Evolutionary conservation across 2,888 invertebrate genomes (phyloP), one percentile per base, ranked within the genome.

Genomic region (Pilophorus perplexus): DNA sequence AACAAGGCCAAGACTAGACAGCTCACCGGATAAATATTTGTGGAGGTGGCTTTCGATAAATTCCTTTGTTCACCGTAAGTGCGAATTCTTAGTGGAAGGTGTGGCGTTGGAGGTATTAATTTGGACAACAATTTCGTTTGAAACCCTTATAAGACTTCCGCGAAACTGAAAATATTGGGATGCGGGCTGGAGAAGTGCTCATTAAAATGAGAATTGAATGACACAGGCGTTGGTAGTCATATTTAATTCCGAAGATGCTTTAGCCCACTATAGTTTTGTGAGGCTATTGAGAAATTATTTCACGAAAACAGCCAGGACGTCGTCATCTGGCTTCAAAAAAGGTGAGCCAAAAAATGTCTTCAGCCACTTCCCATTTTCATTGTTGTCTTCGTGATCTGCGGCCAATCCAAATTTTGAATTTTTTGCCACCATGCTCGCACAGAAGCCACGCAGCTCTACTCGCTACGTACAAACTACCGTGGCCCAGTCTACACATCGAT

Each of bases 311-410:
- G 33, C 33, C 33, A 6, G 6, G 33, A 33, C 33, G 33, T n/a
- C n/a, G n/a, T 33, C 33, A 8, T 33, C 33, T 33, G 33, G 33
- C 33, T 33, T 33, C 33, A 33, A 33, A 33, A 33, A 33, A 33
- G 33, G 37, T 37, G 8, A 12, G 18, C 44, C 18, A 14, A 44
- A 50, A 50, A 8, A 50, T 22, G 22, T 10, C 50, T 8, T 23
- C 8, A 50, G 25, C 23, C 57, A 40, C 8, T 57, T 25, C 12
- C 37, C 37, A 57, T 57, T 57, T 5, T 37, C 5, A n/a, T n/a
- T n/a, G 40, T 57, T 57, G 20, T 57, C 57, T 57, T 33, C 38
- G 38, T 16, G 27, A 18, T 52, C 52, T 27, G 52, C 27, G 27
- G 52, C 3, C 27, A 52, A 27, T 4, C 28, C 3, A n/a, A 3